These are phyloP conservation scores for Myotis findleyi DNA, from an alignment of 2,797 vertebrate species.

Conservation along the genomic window DNA sequence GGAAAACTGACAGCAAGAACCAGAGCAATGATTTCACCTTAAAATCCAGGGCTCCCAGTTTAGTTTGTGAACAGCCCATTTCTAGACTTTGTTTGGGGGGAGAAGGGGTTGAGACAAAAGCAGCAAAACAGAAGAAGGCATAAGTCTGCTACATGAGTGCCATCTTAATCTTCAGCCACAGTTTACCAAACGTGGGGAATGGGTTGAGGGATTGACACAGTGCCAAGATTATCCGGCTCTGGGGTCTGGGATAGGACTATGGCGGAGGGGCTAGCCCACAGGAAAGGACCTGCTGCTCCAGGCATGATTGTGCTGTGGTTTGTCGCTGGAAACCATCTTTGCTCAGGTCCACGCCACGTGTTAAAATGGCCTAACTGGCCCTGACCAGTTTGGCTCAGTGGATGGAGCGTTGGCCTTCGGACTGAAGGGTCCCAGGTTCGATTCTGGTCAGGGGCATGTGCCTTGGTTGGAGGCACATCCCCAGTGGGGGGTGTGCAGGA, in stretches of 20 bases:
- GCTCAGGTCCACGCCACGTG: background rate
- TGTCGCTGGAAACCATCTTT: background rate
- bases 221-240: background rate
- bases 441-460: no score
- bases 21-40: background rate
- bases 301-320: background rate
- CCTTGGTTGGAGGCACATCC: no score
- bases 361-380: background rate
- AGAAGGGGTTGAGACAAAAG: slow-evolving; percentile 63
- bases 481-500: no score
- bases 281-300: slow-evolving; percentile 35
- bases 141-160: slow-evolving; percentile 52
- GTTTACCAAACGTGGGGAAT: slow-evolving; percentile 44
- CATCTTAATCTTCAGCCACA: background rate
- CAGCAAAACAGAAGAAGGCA: slow-evolving; percentile 64
- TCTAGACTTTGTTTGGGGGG: slow-evolving; percentile 55
- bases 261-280: background rate
- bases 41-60: background rate
- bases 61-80: slow-evolving; percentile 38
- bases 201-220: background rate
- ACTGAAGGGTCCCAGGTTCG: no score
- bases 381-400: no score
- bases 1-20: background rate
- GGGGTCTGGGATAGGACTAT: background rate
- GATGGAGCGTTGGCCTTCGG: no score